These are phyloP conservation scores for Dorcus parallelipipedus DNA, from an alignment of 2,888 invertebrate genomes.

Conservation along the genomic window DNA sequence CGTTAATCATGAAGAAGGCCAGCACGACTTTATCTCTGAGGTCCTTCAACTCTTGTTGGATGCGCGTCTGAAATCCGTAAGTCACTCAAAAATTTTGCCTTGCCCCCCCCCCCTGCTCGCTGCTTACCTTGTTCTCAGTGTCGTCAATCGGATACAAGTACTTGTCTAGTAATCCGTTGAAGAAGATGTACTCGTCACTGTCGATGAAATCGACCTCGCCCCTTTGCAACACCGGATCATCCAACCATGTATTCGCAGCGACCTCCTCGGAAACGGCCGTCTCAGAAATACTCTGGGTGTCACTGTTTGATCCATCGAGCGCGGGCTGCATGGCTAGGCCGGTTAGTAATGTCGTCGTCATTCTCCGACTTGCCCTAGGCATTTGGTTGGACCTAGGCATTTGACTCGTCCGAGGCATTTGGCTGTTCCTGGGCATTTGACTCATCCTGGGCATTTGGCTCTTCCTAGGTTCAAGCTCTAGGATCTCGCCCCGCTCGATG, in stretches of 20 bases:
- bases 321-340: not conserved
- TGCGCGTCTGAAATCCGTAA: slow-evolving; percentile 38
- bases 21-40: slow-evolving; percentile 66
- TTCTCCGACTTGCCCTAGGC: not conserved
- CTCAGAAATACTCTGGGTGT: slow-evolving; percentile 55
- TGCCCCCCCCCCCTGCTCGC: not conserved
- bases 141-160: slow-evolving; percentile 73
- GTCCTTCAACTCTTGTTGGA: slow-evolving; percentile 54
- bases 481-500: slow-evolving; percentile 1
- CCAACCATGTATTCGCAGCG: slow-evolving; percentile 58
- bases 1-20: slow-evolving; percentile 73
- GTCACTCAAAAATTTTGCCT: no score
- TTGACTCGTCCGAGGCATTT: not conserved
- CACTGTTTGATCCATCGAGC: slow-evolving; percentile 44
- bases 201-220: slow-evolving; percentile 65
- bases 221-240: slow-evolving; percentile 62
- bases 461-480: no score
- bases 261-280: slow-evolving; percentile 7
- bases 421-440: not conserved
- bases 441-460: not conserved
- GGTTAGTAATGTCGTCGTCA: not conserved
- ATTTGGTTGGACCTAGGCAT: not conserved
- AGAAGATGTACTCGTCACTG: slow-evolving; percentile 68
- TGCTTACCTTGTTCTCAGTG: slow-evolving; percentile 45
- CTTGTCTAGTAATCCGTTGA: slow-evolving; percentile 71